Base-by-base conservation (phyloP, 2,888 invertebrate genomes). In the Microctonus hyperodae region DNA sequence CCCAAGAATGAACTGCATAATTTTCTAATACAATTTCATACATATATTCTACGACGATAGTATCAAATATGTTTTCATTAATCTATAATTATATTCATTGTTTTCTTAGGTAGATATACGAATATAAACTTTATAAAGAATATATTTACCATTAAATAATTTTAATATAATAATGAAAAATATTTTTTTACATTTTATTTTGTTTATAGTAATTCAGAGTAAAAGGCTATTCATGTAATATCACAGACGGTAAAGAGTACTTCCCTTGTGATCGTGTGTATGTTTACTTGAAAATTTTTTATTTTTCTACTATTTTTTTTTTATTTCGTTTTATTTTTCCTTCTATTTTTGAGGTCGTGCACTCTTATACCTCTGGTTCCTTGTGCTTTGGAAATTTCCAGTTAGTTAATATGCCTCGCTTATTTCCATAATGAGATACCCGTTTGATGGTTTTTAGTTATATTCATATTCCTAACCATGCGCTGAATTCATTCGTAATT, bases 371-470 rank as follows among this genome's bases (percentile, higher is more conserved):
- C 69, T 59, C 59, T 64, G 67, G 57, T 9, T 22, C 56, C 20
- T 6, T 35, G 1, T 16, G 13, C 28, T 28, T 58, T 33, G 37
- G 58, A 70, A 69, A 66, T 62, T 51, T 57, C 64, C 56, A 69
- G 71, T 71, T 72, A 74, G 72, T 72, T 72, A 72, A 69, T 63
- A 73, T 70, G 73, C 74, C 64, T 65, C 71, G 73, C 74, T 76
- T 75, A 73, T 68, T 70, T 65, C 65, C 69, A 68, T 74, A 75
- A 76, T 51, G 51, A 51, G 23, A 23, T 51, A 25, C 23, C 7
- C 25, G 22, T 23, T 22, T 44, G 44, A 16, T 44, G 44, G 20
- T 44, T n/a, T 20, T 16, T 20, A 16, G 13, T 44, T 2, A 44
- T 62, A 35, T 37, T 35, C 11, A 11, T 37, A 33, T 53, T 51